Base-by-base conservation (phyloP, 2,888 invertebrate genomes). In the Psylliodes chrysocephalus region DNA sequence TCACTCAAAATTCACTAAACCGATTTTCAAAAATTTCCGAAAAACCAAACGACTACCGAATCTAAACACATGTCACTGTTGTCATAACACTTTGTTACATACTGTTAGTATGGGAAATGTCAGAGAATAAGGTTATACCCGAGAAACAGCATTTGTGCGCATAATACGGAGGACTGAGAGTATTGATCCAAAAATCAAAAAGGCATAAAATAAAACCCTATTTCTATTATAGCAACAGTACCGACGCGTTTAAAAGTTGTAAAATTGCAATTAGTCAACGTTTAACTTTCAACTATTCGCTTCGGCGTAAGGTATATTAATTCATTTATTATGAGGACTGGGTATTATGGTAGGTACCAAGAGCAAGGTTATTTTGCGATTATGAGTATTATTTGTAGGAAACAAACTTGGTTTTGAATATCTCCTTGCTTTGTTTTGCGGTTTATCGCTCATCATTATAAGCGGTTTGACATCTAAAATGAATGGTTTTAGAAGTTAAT, bases 241-340 rank as follows among this genome's bases (percentile, higher is more conserved):
- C n/a, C 1, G 3, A 42, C n/a, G 5, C 17, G 15, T 8, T 10
- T 38, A 15, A 14, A 14, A 4, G 18, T 42, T 42, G 42, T 18
- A 42, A 42, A 42, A 42, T 42, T 42, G 42, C 18, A 42, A 42
- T 42, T 42, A 42, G 15, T 1, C 18, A 42, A 35, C 35, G 35
- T 8, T 35, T n/a, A n/a, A n/a, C n/a, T n/a, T 35, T 35, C 14
- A n/a, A 12, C 35, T 1, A 14, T 35, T 35, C 10, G 35, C n/a
- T 35, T 14, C n/a, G 35, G 35, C 14, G 2, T 35, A 8, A 25
- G 22, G 6, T 22, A 15, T 12, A 4, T 14, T 17, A 42, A 40
- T 17, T 10, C 38, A 7, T 8, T 38, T 38, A 14, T 3, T n/a
- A 10, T 1, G 5, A n/a, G 14, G 12, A 38, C 5, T 35, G 4